phyloP scores from a whole-genome alignment of 2,888 invertebrate species.

The Saturnia japonica region DNA sequence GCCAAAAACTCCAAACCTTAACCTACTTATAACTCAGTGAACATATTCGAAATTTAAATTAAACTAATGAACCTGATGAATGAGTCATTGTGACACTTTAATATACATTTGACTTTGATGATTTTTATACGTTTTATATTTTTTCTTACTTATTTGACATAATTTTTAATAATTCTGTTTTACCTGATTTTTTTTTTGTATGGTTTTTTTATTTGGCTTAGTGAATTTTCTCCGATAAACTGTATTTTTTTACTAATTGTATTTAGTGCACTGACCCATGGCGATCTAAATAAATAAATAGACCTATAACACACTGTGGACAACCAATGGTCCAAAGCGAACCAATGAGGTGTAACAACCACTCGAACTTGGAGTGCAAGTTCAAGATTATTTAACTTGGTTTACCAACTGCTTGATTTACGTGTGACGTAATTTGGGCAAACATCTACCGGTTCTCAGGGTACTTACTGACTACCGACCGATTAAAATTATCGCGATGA shows the following conservation, averaged over 20 bases:
- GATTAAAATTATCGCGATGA: slow-evolving; percentile 9
- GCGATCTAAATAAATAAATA: too few species aligned
- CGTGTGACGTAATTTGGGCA: slow-evolving; percentile 10
- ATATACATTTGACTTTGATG: too few species aligned
- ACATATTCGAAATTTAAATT: background rate
- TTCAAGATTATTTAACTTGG: slow-evolving; percentile 27
- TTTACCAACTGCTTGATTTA: slow-evolving; percentile 1
- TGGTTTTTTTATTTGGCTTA: too few species aligned
- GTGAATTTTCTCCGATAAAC: too few species aligned
- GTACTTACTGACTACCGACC: background rate
- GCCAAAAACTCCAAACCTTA: background rate
- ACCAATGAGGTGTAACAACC: slow-evolving; percentile 29
- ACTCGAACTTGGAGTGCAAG: slow-evolving; percentile 26
- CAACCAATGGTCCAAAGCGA: slow-evolving; percentile 13
- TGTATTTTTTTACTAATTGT: too few species aligned
- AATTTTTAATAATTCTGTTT: too few species aligned
- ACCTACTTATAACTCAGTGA: background rate
- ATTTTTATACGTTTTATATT: too few species aligned
- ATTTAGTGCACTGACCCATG: too few species aligned
- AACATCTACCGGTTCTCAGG: slow-evolving; percentile 11
- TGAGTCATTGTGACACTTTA: too few species aligned
- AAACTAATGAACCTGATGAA: background rate
- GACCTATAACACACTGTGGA: background rate
- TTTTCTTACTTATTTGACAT: too few species aligned
- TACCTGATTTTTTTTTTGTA: too few species aligned